A percentile compares a stretch with the other conserved stretches of the same genome.
phyloP scores from a whole-genome alignment of 2,797 vertebrate genomes.

The Sparus aurata region DNA sequence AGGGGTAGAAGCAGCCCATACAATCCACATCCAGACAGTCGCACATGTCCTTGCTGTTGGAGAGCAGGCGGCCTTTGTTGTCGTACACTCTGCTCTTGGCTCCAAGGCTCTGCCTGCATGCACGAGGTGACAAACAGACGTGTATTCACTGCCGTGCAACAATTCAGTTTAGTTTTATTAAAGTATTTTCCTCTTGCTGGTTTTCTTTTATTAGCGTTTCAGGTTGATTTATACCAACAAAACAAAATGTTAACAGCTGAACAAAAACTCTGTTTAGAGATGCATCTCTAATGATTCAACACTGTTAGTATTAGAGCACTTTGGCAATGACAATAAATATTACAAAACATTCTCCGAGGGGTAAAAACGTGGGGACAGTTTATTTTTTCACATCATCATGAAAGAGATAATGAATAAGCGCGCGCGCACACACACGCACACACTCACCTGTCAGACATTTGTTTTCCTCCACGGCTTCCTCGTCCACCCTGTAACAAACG shows the following conservation, averaged over 20 bases:
- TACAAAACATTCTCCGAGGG: neutral
- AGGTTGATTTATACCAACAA: constrained; percentile 26
- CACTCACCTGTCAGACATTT: constrained; percentile 88
- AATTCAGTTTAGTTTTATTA: neutral
- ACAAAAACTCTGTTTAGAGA: constrained; percentile 15
- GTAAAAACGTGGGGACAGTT: constrained; percentile 27
- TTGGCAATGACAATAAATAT: constrained; percentile 40
- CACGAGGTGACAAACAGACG: neutral
- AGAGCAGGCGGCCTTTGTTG: constrained; percentile 91
- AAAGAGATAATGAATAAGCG: neutral
- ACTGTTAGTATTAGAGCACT: neutral
- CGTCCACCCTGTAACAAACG: constrained; percentile 89
- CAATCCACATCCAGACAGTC: constrained; percentile 97
- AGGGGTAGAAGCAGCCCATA: constrained; percentile 97
- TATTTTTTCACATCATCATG: constrained; percentile 41
- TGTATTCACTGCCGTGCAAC: neutral
- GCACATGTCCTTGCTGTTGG: constrained; percentile 93
- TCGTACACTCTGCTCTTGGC: constrained; percentile 96
- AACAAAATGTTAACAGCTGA: constrained; percentile 21
- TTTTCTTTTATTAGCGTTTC: constrained; percentile 26
- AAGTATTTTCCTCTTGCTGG: neutral
- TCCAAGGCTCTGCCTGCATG: constrained; percentile 87
- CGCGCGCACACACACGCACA: neutral
- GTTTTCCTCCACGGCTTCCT: constrained; percentile 88
- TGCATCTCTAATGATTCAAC: neutral